These are phyloP conservation scores for Chaetophractus vellerosus DNA, from an alignment of 2,797 vertebrate species.

Conservation along the genomic window DNA sequence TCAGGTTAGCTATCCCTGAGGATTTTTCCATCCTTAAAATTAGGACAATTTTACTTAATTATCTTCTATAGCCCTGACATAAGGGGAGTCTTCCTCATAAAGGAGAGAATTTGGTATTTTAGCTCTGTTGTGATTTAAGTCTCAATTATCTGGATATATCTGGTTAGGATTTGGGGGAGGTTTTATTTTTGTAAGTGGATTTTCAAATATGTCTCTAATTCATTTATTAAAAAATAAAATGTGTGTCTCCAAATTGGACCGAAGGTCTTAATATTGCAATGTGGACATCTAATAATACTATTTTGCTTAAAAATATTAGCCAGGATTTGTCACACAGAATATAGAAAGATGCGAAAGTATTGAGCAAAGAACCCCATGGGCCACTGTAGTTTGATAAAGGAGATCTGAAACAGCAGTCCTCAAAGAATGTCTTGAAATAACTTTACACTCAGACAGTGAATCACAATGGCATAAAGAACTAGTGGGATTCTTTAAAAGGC, in stretches of 20 bases:
- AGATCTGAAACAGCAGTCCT: slow-evolving; percentile 81
- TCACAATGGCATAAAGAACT: slow-evolving; percentile 84
- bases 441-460: slow-evolving; percentile 81
- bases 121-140: slow-evolving; percentile 29
- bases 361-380: slow-evolving; percentile 73
- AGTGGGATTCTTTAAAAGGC: slow-evolving; percentile 83
- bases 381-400: slow-evolving; percentile 76
- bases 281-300: slow-evolving; percentile 54
- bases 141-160: background rate
- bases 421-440: slow-evolving; percentile 87
- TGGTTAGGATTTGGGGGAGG: background rate
- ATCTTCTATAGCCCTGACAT: background rate
- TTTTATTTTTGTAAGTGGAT: slow-evolving; percentile 44
- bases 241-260: slow-evolving; percentile 25
- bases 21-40: background rate
- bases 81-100: background rate
- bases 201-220: slow-evolving; percentile 48
- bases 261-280: slow-evolving; percentile 1
- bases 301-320: slow-evolving; percentile 77
- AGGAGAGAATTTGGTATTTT: background rate
- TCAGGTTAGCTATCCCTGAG: background rate
- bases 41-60: background rate
- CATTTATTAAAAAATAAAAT: slow-evolving; percentile 53
- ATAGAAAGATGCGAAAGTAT: slow-evolving; percentile 64
- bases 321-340: slow-evolving; percentile 64